Evolutionary conservation across 2,797 vertebrate species (phyloP).

Genomic region (Mastacembelus armatus): DNA sequence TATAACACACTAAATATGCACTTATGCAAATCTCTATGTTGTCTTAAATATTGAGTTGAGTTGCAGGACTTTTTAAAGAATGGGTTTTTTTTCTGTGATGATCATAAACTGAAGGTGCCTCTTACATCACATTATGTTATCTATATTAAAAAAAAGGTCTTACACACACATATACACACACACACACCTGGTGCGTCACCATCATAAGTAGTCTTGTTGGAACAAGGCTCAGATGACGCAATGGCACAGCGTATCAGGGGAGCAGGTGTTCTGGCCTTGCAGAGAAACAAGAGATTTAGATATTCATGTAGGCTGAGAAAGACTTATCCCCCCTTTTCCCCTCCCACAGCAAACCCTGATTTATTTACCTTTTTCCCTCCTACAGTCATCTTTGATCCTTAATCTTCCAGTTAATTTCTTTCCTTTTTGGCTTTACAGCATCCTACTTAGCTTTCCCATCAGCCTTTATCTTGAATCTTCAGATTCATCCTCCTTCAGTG

Average conservation of each 20-base stretch:
- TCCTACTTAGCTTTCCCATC: slow-evolving; percentile 7
- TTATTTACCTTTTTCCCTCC: background rate
- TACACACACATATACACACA: background rate
- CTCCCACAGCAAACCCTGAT: background rate
- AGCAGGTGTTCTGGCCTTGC: slow-evolving; percentile 66
- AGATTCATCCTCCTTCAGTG: slow-evolving; percentile 16
- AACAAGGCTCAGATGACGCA: slow-evolving; percentile 36
- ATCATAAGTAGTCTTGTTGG: slow-evolving; percentile 36
- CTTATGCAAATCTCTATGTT: background rate
- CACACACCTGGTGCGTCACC: slow-evolving; percentile 43
- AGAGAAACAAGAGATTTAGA: slow-evolving; percentile 43
- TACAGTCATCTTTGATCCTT: slow-evolving; percentile 32
- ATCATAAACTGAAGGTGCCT: slow-evolving; percentile 16
- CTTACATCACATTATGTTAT: background rate
- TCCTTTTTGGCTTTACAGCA: slow-evolving; percentile 12
- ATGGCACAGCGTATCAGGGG: slow-evolving; percentile 52
- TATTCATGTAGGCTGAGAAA: slow-evolving; percentile 36
- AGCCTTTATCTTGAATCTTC: slow-evolving; percentile 15
- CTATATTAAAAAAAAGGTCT: slow-evolving; percentile 32
- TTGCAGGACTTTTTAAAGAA: background rate
- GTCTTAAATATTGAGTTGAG: slow-evolving; percentile 29
- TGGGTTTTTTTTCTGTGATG: slow-evolving; percentile 23
- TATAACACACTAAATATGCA: no score
- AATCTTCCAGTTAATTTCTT: slow-evolving; percentile 19
- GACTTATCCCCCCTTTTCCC: background rate